These are phyloP conservation scores for Phylloscopus collybita DNA, from an alignment of 2,797 vertebrate species.

Conservation along the genomic window DNA sequence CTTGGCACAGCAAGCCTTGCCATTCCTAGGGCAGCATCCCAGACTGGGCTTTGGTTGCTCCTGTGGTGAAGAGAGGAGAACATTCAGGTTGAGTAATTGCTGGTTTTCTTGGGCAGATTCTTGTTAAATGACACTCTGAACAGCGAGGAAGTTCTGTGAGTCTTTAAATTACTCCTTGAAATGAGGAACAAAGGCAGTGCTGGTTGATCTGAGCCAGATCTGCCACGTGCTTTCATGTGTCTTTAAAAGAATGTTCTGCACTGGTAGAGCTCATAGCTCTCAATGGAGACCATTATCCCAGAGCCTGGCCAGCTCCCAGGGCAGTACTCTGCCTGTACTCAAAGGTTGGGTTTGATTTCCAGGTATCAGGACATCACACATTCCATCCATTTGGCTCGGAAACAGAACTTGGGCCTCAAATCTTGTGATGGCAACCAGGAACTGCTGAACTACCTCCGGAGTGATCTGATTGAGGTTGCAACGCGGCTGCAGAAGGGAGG, in stretches of 20 bases:
- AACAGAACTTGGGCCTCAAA: conserved; percentile 86
- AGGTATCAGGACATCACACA: conserved; percentile 94
- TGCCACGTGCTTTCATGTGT: background rate
- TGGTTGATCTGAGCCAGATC: background rate
- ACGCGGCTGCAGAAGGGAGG: conserved; percentile 95
- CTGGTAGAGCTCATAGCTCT: background rate
- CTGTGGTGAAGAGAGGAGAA: background rate
- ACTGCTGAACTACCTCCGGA: conserved; percentile 90
- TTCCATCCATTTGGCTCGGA: conserved; percentile 90
- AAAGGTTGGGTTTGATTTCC: background rate
- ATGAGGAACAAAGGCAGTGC: background rate
- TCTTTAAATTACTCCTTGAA: background rate
- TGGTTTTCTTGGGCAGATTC: background rate
- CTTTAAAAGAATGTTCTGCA: background rate
- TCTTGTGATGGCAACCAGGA: conserved; percentile 89
- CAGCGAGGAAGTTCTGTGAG: background rate
- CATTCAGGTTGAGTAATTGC: background rate
- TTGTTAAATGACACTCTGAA: background rate
- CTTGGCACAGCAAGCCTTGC: background rate
- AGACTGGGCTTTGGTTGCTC: background rate
- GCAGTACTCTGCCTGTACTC: background rate
- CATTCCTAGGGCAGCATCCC: background rate
- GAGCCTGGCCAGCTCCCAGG: background rate
- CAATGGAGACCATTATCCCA: background rate
- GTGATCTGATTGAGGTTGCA: conserved; percentile 92